Evolutionary conservation across 2,113 vertebrate genomes (phyloP).

Genomic region (Cervus canadensis): DNA sequence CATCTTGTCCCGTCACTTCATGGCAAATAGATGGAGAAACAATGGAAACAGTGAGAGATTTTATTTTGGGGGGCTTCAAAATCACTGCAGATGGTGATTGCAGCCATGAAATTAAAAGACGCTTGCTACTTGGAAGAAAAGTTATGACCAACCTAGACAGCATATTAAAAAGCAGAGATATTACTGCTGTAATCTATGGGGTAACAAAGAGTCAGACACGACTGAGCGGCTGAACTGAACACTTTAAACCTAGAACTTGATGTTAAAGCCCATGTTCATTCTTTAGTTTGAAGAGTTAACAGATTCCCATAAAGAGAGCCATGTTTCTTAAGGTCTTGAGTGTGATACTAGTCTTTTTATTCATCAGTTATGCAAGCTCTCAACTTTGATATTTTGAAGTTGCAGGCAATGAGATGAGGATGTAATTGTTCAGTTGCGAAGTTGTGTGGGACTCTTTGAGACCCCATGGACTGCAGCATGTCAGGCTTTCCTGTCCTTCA

Average conservation of each 20-base stretch:
- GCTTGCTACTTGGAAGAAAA: not conserved
- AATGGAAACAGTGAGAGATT: not conserved
- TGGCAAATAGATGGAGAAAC: not conserved
- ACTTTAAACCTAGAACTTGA: not conserved
- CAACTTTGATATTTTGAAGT: not conserved
- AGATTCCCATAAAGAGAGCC: not conserved
- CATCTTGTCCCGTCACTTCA: not conserved
- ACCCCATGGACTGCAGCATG: not conserved
- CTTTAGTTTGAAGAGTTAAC: conserved; percentile 10
- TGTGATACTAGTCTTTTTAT: not conserved
- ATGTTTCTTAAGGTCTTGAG: not conserved
- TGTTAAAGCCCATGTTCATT: conserved; percentile 1
- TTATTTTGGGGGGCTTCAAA: not conserved
- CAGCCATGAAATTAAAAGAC: not conserved
- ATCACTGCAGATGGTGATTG: not conserved
- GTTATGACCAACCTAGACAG: not conserved
- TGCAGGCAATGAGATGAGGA: not conserved
- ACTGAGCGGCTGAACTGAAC: not conserved
- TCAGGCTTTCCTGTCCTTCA: not conserved
- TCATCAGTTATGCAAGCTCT: not conserved
- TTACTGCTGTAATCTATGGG: not conserved
- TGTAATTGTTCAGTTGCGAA: not conserved
- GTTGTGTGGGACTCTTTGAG: not conserved
- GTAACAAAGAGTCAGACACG: not conserved
- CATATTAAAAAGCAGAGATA: not conserved